These are phyloP conservation scores for Mimumesa dahlbomi DNA, from an alignment of 2,888 invertebrate species.

Conservation along the genomic window DNA sequence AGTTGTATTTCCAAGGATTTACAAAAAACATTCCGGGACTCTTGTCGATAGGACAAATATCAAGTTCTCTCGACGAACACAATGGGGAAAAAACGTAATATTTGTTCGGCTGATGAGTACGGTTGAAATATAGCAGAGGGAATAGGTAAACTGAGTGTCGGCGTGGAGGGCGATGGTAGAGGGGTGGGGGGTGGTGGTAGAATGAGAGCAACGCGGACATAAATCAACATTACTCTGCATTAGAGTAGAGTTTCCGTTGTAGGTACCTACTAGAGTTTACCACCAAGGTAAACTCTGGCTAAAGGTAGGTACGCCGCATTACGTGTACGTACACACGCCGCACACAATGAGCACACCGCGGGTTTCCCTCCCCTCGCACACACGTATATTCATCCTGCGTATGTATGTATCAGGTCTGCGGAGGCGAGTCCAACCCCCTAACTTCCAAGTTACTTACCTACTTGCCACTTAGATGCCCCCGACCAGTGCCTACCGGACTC, in stretches of 20 bases:
- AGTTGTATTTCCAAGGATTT: too few relatives aligned
- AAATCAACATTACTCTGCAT: constrained; percentile 80
- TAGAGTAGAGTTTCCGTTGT: constrained; percentile 76
- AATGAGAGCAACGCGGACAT: constrained; percentile 71
- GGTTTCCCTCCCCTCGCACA: constrained; percentile 17
- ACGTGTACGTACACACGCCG: constrained; percentile 57
- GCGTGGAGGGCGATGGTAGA: constrained; percentile 51
- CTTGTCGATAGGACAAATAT: too few relatives aligned
- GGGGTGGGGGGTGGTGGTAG: constrained; percentile 40
- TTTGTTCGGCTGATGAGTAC: constrained; percentile 48
- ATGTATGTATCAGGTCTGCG: constrained; percentile 54
- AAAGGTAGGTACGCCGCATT: constrained; percentile 63
- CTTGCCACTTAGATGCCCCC: constrained; percentile 75
- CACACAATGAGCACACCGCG: constrained; percentile 26
- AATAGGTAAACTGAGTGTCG: constrained; percentile 52
- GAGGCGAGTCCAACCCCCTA: constrained; percentile 59
- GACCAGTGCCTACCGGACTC: constrained; percentile 44
- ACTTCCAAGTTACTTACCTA: constrained; percentile 76
- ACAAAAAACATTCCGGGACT: too few relatives aligned
- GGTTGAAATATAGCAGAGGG: constrained; percentile 42
- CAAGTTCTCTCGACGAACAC: not conserved
- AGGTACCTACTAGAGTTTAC: constrained; percentile 74
- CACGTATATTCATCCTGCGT: constrained; percentile 21
- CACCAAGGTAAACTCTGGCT: constrained; percentile 74
- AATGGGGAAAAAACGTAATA: constrained; percentile 53